phyloP scores from a whole-genome alignment of 2,888 invertebrate genomes.

The Eupithecia pulchellata region DNA sequence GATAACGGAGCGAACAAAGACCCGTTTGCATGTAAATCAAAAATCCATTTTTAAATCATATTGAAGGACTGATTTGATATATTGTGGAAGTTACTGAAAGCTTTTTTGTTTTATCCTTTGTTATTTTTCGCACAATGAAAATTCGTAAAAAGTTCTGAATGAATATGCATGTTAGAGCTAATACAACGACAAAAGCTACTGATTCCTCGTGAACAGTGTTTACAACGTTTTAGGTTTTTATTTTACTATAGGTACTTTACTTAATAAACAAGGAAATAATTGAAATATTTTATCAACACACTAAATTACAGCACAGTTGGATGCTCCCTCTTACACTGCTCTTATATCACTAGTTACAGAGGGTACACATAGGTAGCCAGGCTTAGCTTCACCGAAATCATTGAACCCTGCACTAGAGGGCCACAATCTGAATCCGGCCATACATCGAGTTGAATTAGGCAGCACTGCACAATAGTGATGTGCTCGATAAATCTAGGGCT shows the following conservation, averaged over 20 bases:
- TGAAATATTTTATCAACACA: not conserved
- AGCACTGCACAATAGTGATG: slow-evolving; percentile 33
- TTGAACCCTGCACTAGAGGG: slow-evolving; percentile 10
- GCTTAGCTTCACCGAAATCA: slow-evolving; percentile 1
- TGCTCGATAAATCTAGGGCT: slow-evolving; percentile 29
- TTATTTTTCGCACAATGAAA: slow-evolving; percentile 2
- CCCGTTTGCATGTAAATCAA: slow-evolving; percentile 70
- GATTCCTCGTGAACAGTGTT: not conserved
- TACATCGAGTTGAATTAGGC: slow-evolving; percentile 37
- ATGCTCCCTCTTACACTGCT: not conserved
- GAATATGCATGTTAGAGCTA: not conserved
- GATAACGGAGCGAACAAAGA: slow-evolving; percentile 78
- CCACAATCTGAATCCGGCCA: slow-evolving; percentile 30
- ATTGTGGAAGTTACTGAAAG: slow-evolving; percentile 32
- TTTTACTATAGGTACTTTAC: not conserved
- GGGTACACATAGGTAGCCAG: not conserved
- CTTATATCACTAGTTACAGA: slow-evolving; percentile 2
- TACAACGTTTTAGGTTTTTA: not conserved
- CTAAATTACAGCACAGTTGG: not conserved
- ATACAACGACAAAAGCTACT: not conserved
- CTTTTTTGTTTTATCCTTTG: slow-evolving; percentile 8
- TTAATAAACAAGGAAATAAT: not conserved
- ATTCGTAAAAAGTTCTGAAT: not conserved
- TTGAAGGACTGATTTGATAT: slow-evolving; percentile 40
- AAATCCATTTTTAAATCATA: slow-evolving; percentile 64